Base-by-base conservation (phyloP, 2,888 invertebrate species). In the Calameuta pallipes region DNA sequence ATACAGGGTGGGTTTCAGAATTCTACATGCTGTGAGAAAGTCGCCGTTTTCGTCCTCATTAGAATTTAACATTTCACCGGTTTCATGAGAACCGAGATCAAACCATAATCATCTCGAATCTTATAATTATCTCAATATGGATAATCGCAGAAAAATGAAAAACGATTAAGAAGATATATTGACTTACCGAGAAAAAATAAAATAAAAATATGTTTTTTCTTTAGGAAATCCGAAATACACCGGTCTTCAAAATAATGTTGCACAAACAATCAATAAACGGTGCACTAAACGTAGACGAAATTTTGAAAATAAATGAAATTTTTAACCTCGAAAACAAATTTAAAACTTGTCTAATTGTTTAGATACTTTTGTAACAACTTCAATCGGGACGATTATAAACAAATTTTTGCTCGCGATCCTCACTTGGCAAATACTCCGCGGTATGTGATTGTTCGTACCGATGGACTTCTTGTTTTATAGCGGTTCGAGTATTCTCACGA, bases 391-490 rank as follows among this genome's bases (percentile, higher is more conserved):
- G 31, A 33, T 33, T 71, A 31, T 33, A 9, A 33, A 30, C 15
- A 15, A 9, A 81, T 75, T 76, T 75, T 37, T 56, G 73, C 70
- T 74, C 78, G 73, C 74, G 80, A 79, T 78, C 83, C 75, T 80
- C 82, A 77, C 83, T 81, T 81, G 75, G 68, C 81, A 82, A 83
- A 83, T 80, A 82, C 85, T 85, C 77, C 77, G 79, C 82, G 79
- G 78, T 78, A 82, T 87, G 80, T 87, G 87, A 83, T 84, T 83
- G 80, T 75, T 75, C 77, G 77, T 82, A 80, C 79, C 76, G 83
- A 81, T 82, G 81, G 79, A 80, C 79, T 81, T 79, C 83, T 84
- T 85, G 82, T 86, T 87, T 87, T 87, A 87, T 87, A 87, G 82
- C 78, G 78, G 74, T 77, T 73, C 78, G 36, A 35, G 74, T 74